Base-by-base conservation (phyloP, 2,888 invertebrate genomes). In the Erebia palarica region DNA sequence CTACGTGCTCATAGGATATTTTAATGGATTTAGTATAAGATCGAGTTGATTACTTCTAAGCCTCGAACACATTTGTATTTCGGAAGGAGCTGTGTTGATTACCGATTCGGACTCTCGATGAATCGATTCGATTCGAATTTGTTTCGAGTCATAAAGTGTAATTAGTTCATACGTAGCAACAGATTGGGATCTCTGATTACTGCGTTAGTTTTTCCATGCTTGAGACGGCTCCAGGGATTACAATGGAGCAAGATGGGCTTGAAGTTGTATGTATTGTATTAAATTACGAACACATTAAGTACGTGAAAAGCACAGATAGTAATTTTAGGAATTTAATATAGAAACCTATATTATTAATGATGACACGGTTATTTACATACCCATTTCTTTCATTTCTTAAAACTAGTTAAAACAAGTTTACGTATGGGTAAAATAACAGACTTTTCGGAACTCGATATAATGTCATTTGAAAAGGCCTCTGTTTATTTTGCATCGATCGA, bases 11-110 rank as follows among this genome's bases (percentile, higher is more conserved):
- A 55, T 67, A 70, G 64, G 65, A 68, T 51, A 49, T 55, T 65
- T 74, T 75, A 77, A 77, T 77, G 75, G 74, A 69, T 78, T 83
- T 79, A 78, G 77, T 76, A 77, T 74, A 76, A 79, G 79, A 82
- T 83, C 82, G 81, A 76, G 74, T 75, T 71, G 70, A 78, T 76
- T 78, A 76, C 78, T 57, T 65, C 11, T 36, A 47, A 59, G 59
- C 67, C 47, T 65, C 36, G 58, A 57, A 58, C 58, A 63, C 58
- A 61, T 61, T 61, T 60, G 70, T 60, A n/a, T 65, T 58, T 74
- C 59, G 36, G 57, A 68, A 74, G 61, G 60, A 67, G 65, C 44
- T 47, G 70, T 74, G 59, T 70, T 64, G 68, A 68, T 60, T 65
- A 58, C 36, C 44, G n/a, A 42, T 49, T 65, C 42, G 63, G 58